Evolutionary conservation across 2,797 vertebrate species (phyloP), one percentile per base, ranked within the genome.

Genomic region (Acrossocheilus fasciatus): DNA sequence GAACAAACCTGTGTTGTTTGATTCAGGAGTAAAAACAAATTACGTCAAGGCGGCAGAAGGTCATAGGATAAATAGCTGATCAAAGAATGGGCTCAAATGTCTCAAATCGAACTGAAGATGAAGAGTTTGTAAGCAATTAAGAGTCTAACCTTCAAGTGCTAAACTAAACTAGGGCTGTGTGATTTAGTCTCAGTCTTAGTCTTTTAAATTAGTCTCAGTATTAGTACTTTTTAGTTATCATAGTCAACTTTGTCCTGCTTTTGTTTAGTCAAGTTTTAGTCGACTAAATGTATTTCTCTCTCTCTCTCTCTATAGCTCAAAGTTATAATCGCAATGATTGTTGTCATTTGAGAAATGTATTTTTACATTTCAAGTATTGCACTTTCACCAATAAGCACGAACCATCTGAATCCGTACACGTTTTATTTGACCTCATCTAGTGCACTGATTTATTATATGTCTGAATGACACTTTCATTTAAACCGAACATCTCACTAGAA

Each of bases 71-170:
- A 57, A 74, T 47, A 62, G 54, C 15, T 17, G 41, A 64, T 64
- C 54, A 83, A 74, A 43, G 70, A 74, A 64, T 4, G 4, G 39
- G 70, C 36, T 75, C 18, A 62, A 62, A 73, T 62, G 39, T 73
- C 81, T 73, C 15, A n/a, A 83, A n/a, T 39, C 82, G 26, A 17
- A 36, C 18, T n/a, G 12, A 75, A 64, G 43, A 4, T 43, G 30
- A 66, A 36, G 54, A 45, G 18, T 39, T 66, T 39, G 8, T 64
- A 75, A 75, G 20, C 70, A 36, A 47, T 83, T 36, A 39, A 75
- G 26, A 80, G 81, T 45, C 17, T 14, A 14, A 23, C 39, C 30
- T 74, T 30, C 1, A 57, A 77, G 75, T 23, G 5, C 2, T 12
- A 30, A 30, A 30, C 30, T 30, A 30, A 30, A 30, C 30, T 30